Evolutionary conservation across 2,888 invertebrate genomes (phyloP).

Genomic region (Gnatocerus cornutus): DNA sequence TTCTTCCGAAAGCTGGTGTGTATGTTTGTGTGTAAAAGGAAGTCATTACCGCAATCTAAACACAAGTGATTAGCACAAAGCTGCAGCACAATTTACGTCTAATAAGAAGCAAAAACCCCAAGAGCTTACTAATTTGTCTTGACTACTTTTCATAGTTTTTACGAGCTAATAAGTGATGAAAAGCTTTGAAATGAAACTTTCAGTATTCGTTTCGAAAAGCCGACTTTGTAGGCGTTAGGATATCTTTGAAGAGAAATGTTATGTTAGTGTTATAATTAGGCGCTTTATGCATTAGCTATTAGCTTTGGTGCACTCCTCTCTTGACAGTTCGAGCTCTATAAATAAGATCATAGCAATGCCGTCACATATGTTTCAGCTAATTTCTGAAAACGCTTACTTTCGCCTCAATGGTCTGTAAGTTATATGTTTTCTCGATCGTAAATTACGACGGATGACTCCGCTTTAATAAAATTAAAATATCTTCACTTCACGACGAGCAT

Average conservation of each 20-base stretch:
- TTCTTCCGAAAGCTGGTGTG: not conserved
- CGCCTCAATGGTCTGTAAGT: conserved; percentile 49
- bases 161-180: conserved; percentile 54
- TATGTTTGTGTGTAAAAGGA: conserved; percentile 33
- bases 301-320: conserved; percentile 64
- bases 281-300: conserved; percentile 66
- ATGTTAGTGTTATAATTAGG: conserved; percentile 67
- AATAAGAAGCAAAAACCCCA: conserved; percentile 36
- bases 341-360: conserved; percentile 62
- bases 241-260: conserved; percentile 60
- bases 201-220: conserved; percentile 45
- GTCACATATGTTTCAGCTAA: conserved; percentile 64
- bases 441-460: conserved; percentile 49
- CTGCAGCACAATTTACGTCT: conserved; percentile 24
- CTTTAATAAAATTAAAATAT: conserved; percentile 41
- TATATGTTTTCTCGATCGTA: conserved; percentile 47
- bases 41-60: conserved; percentile 42
- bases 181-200: conserved; percentile 53
- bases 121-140: conserved; percentile 50
- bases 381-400: conserved; percentile 60
- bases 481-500: conserved; percentile 17
- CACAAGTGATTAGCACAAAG: conserved; percentile 33
- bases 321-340: conserved; percentile 65
- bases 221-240: conserved; percentile 54
- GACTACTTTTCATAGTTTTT: conserved; percentile 51